These are phyloP conservation scores for Ophion ventricosus DNA, from an alignment of 2,888 invertebrate genomes.

Conservation along the genomic window DNA sequence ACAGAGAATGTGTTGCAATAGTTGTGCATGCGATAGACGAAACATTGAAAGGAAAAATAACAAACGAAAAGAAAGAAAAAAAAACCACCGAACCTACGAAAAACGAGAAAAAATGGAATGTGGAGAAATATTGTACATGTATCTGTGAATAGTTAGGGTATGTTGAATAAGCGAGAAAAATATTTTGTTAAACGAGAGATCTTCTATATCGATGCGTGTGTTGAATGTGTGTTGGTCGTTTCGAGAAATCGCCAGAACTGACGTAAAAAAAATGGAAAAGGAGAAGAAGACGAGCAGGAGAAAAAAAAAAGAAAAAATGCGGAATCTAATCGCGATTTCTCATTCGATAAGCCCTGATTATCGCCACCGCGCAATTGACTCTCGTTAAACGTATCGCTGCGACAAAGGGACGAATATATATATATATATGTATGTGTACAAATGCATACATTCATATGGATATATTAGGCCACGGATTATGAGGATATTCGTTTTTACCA, in stretches of 20 bases:
- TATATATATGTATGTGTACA: not conserved
- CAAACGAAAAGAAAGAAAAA: not conserved
- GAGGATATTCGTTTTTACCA: conserved; percentile 52
- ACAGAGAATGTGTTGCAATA: conserved; percentile 3
- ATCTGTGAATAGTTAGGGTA: conserved; percentile 62
- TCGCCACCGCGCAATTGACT: conserved; percentile 30
- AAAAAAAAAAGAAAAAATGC: conserved; percentile 56
- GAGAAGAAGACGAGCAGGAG: conserved; percentile 18
- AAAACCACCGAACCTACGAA: conserved; percentile 8
- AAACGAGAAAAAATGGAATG: conserved; percentile 55
- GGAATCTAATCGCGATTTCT: conserved; percentile 32
- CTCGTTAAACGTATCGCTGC: conserved; percentile 36
- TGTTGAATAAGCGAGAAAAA: conserved; percentile 59
- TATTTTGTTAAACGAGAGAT: conserved; percentile 74
- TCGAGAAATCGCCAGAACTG: conserved; percentile 27
- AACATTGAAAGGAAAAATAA: conserved; percentile 4
- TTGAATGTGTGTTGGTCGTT: conserved; percentile 17
- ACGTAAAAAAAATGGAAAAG: not conserved
- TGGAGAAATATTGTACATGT: conserved; percentile 68
- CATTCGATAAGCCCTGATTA: conserved; percentile 23
- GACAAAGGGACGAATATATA: conserved; percentile 26
- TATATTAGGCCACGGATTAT: conserved; percentile 23
- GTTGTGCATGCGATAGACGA: conserved; percentile 1
- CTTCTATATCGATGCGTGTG: conserved; percentile 50
- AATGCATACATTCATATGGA: not conserved